Evolutionary conservation across 2,888 invertebrate genomes (phyloP).

Genomic region (Heliconius cydno): DNA sequence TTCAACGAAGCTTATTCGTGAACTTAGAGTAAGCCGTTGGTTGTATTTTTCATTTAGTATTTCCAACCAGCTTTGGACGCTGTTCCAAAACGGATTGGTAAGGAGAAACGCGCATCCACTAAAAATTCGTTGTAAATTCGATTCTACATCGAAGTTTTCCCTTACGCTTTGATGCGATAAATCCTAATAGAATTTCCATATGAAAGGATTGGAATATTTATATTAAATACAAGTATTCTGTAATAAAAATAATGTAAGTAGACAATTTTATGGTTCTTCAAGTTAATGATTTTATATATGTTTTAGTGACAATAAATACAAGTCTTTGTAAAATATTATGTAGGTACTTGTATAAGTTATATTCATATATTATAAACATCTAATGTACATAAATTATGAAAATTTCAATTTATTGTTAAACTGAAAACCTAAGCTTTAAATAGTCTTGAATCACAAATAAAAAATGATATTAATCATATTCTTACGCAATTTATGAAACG

Average conservation of each 20-base stretch:
- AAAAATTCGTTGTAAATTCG: slow-evolving; percentile 35
- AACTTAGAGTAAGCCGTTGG: slow-evolving; percentile 49
- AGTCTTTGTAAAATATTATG: not conserved
- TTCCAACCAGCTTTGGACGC: slow-evolving; percentile 27
- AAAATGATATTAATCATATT: slow-evolving; percentile 64
- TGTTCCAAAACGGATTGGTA: slow-evolving; percentile 36
- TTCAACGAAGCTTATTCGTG: slow-evolving; percentile 49
- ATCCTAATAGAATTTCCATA: slow-evolving; percentile 24
- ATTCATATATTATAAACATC: no score
- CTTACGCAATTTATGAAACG: slow-evolving; percentile 65
- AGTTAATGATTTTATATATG: not conserved
- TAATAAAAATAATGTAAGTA: not conserved
- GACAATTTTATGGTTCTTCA: not conserved
- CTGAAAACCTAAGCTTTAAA: not conserved
- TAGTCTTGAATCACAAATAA: slow-evolving; percentile 57
- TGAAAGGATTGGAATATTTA: slow-evolving; percentile 29
- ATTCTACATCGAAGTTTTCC: slow-evolving; percentile 27
- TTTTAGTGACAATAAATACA: not conserved
- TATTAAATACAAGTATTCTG: slow-evolving; percentile 1
- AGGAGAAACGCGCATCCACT: slow-evolving; percentile 32
- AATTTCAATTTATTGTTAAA: not conserved
- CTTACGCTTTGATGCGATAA: slow-evolving; percentile 31
- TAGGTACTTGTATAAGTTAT: no score
- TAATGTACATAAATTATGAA: not conserved
- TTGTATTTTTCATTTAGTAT: slow-evolving; percentile 59